A percentile compares a stretch with the other conserved stretches of the same genome.
Evolutionary conservation across 2,797 vertebrate genomes (phyloP).

Genomic region (Chrosomus eos): DNA sequence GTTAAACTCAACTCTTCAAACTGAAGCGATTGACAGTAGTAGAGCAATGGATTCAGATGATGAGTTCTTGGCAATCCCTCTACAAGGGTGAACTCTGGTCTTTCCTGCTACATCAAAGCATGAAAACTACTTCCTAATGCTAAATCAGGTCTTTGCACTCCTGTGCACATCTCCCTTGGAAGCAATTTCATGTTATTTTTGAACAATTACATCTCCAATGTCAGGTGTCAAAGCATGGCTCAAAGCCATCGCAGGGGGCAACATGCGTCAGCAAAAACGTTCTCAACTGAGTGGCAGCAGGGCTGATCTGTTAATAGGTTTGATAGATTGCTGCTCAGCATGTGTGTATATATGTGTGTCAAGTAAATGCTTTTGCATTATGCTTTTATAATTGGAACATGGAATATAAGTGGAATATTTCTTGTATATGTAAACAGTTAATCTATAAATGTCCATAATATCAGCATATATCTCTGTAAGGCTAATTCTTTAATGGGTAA

Average conservation of each 20-base stretch:
- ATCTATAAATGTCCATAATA: neutral
- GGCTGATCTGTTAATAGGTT: slow-evolving; percentile 10
- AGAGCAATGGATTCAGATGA: slow-evolving; percentile 11
- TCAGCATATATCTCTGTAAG: neutral
- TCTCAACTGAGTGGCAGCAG: neutral
- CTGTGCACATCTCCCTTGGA: neutral
- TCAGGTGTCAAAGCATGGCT: slow-evolving; percentile 50
- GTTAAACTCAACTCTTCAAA: neutral
- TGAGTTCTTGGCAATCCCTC: slow-evolving; percentile 5
- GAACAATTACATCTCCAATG: slow-evolving; percentile 14
- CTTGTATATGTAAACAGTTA: neutral
- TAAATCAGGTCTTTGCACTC: slow-evolving; percentile 26
- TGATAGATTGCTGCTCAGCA: slow-evolving; percentile 15
- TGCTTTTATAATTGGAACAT: neutral
- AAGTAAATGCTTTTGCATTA: neutral
- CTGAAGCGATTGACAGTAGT: neutral
- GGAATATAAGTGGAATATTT: neutral
- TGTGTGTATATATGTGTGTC: neutral
- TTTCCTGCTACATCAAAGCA: slow-evolving; percentile 27
- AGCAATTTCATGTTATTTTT: slow-evolving; percentile 48
- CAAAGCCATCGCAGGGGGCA: slow-evolving; percentile 26
- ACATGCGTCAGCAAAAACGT: slow-evolving; percentile 32
- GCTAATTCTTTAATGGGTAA: neutral
- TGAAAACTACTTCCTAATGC: slow-evolving; percentile 15
- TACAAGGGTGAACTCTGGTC: neutral